These are phyloP conservation scores for Macrosteles quadrilineatus DNA, from an alignment of 1,140 invertebrate genomes.

Conservation along the genomic window DNA sequence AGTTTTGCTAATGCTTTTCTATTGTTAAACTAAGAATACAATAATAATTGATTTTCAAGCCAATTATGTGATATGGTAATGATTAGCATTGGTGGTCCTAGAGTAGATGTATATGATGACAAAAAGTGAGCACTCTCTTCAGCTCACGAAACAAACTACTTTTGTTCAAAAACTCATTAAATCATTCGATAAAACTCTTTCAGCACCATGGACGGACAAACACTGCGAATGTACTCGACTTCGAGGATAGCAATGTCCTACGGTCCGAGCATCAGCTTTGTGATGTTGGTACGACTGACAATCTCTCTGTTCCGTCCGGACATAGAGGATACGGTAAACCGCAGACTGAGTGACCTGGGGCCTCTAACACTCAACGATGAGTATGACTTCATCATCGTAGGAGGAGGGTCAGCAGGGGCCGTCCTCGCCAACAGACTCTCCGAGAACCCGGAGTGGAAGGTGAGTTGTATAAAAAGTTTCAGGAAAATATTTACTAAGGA, in stretches of 20 bases:
- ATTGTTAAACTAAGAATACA: no score
- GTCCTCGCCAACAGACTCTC: constrained; percentile 75
- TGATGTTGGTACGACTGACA: constrained; percentile 60
- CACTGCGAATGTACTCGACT: constrained; percentile 1
- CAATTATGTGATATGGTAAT: no score
- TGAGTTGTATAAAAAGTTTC: constrained; percentile 45
- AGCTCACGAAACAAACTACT: no score
- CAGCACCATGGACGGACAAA: neutral
- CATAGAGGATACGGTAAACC: constrained; percentile 62
- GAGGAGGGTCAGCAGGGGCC: constrained; percentile 80
- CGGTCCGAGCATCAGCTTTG: constrained; percentile 60
- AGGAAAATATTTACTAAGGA: no score
- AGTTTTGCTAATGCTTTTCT: no score
- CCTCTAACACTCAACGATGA: constrained; percentile 53
- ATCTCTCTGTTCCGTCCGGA: constrained; percentile 64
- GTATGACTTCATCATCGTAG: constrained; percentile 79
- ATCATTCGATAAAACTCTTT: no score
- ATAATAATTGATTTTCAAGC: no score
- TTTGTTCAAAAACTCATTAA: no score
- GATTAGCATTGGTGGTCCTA: no score
- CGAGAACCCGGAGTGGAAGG: constrained; percentile 66
- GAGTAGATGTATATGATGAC: no score
- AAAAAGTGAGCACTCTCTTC: no score
- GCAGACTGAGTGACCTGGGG: constrained; percentile 53
- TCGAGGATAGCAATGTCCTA: constrained; percentile 60